A percentile compares a stretch with the other conserved stretches of the same genome.
Evolutionary conservation across 2,888 invertebrate genomes (phyloP).

Genomic region (Ceramica pisi): DNA sequence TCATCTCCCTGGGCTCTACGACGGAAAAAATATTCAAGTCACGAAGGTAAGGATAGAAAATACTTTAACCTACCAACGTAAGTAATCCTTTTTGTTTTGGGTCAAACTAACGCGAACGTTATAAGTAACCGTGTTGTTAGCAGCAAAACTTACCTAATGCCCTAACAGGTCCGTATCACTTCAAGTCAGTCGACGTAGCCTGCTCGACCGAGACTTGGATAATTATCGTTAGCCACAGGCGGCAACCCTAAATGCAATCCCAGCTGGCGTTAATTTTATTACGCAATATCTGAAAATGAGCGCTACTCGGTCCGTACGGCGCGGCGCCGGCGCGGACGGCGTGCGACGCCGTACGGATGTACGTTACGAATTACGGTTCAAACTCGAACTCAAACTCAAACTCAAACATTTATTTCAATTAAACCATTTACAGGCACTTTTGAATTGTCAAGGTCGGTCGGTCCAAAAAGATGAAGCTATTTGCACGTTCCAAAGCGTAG

Average conservation of each 20-base stretch:
- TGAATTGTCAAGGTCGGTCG: too few species aligned
- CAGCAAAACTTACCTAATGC: neutral
- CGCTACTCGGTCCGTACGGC: conserved; percentile 1
- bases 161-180: neutral
- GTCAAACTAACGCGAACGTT: too few species aligned
- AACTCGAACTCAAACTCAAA: too few species aligned
- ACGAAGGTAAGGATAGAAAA: conserved; percentile 1
- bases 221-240: conserved; percentile 4
- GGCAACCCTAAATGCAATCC: conserved; percentile 36
- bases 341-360: neutral
- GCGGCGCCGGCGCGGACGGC: too few species aligned
- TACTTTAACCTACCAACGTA: neutral
- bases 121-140: neutral
- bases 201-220: neutral
- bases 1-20: conserved; percentile 3
- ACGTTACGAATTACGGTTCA: conserved; percentile 9
- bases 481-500: too few species aligned
- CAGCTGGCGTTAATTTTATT: conserved; percentile 43
- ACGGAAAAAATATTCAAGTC: conserved; percentile 16
- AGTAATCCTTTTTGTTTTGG: neutral
- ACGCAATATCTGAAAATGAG: conserved; percentile 44
- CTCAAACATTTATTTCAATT: too few species aligned
- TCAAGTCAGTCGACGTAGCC: neutral
- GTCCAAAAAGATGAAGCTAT: too few species aligned
- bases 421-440: too few species aligned